Conservation (phyloP, 2,797 vertebrate genomes). For the Merluccius polli region DNA sequence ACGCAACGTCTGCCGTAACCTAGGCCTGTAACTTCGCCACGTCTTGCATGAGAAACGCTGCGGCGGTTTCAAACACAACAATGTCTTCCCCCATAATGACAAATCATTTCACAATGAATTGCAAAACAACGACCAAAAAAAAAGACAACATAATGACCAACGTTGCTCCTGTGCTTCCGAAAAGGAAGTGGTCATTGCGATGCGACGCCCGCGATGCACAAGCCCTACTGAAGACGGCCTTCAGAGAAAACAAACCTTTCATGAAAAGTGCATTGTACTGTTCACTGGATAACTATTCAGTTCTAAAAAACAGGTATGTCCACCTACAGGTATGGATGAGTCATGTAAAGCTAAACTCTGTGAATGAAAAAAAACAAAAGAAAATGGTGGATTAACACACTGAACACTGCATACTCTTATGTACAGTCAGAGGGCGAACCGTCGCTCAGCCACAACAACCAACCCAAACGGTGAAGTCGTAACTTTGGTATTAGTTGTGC, state of each 20-base stretch:
- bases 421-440: constrained; percentile 50
- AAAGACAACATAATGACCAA: no score
- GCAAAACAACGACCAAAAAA: no score
- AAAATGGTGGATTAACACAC: constrained; percentile 42
- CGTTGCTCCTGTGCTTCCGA: no score
- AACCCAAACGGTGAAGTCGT: constrained; percentile 36
- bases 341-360: constrained; percentile 54
- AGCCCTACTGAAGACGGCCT: constrained; percentile 35
- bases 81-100: no score
- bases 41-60: no score
- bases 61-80: no score
- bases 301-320: constrained; percentile 58
- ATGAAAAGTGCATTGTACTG: constrained; percentile 65
- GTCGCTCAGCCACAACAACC: constrained; percentile 27
- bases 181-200: no score
- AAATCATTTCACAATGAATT: no score
- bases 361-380: constrained; percentile 36
- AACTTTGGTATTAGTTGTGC: constrained; percentile 46
- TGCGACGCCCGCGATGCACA: no score
- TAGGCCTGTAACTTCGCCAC: no score
- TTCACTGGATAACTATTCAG: constrained; percentile 53
- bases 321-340: constrained; percentile 53
- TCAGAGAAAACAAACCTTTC: constrained; percentile 52
- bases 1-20: no score
- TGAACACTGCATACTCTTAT: constrained; percentile 46